These are phyloP conservation scores for Muscidifurax raptorellus DNA, from an alignment of 1,140 invertebrate genomes.

Conservation along the genomic window DNA sequence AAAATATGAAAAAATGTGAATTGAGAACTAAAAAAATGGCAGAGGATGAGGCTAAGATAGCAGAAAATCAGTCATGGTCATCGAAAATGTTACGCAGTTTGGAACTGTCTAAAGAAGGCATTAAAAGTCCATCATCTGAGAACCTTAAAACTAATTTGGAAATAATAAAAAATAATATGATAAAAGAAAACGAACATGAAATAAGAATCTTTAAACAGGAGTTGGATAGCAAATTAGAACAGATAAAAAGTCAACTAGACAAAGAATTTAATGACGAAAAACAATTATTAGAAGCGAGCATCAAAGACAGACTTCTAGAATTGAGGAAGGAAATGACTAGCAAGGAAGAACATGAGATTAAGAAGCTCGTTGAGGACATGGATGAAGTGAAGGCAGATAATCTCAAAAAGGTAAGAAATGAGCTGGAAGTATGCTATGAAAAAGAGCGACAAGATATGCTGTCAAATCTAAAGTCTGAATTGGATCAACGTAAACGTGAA, in stretches of 20 bases:
- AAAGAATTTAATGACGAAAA: conserved; percentile 75
- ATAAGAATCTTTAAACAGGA: conserved; percentile 62
- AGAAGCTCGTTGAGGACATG: conserved; percentile 71
- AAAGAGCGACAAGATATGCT: conserved; percentile 72
- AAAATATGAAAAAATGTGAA: conserved; percentile 62
- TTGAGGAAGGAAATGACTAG: conserved; percentile 69
- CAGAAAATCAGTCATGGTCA: neutral
- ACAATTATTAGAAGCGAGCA: conserved; percentile 71
- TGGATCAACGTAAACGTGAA: conserved; percentile 67
- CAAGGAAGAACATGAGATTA: conserved; percentile 70
- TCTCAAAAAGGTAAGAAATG: conserved; percentile 65
- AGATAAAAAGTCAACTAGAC: conserved; percentile 71
- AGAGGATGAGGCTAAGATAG: conserved; percentile 53
- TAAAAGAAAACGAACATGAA: conserved; percentile 59
- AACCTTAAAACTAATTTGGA: conserved; percentile 42
- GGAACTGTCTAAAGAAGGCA: conserved; percentile 46
- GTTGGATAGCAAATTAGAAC: conserved; percentile 64
- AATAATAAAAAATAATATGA: conserved; percentile 53
- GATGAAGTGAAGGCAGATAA: conserved; percentile 64
- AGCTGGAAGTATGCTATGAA: conserved; percentile 71
- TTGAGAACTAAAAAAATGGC: conserved; percentile 52
- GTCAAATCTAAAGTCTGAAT: conserved; percentile 66
- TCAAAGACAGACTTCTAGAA: conserved; percentile 70
- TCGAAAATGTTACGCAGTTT: conserved; percentile 3
- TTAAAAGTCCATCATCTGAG: neutral